phyloP scores from a whole-genome alignment of 2,113 vertebrate genomes.

The Rhinolophus ferrumequinum region DNA sequence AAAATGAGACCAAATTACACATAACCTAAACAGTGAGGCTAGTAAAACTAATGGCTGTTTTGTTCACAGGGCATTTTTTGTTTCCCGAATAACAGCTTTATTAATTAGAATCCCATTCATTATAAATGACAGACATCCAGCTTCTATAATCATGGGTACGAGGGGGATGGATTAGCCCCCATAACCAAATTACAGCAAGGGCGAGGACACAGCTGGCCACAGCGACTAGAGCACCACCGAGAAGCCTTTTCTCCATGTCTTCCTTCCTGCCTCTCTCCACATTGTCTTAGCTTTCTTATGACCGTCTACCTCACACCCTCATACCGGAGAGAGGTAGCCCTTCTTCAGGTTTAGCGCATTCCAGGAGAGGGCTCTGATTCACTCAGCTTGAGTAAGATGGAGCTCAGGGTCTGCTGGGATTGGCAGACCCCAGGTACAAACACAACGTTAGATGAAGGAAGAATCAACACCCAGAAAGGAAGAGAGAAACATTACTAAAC shows the following conservation, averaged over 20 bases:
- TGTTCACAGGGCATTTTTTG: not conserved
- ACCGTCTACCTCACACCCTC: not conserved
- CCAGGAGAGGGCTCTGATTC: not conserved
- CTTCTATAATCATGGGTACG: not conserved
- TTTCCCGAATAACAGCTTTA: not conserved
- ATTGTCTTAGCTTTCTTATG: not conserved
- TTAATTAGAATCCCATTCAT: not conserved
- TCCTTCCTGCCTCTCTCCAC: not conserved
- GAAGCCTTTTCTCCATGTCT: not conserved
- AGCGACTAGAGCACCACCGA: not conserved
- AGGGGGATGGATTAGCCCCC: too few species aligned
- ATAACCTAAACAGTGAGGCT: conserved; percentile 3
- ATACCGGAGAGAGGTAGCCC: not conserved
- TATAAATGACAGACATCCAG: not conserved
- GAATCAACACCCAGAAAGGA: not conserved
- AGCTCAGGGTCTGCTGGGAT: not conserved
- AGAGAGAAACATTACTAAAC: not conserved
- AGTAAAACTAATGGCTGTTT: conserved; percentile 44
- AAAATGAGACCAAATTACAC: conserved; percentile 30
- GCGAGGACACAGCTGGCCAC: not conserved
- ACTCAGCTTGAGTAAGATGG: not conserved
- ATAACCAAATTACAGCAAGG: too few species aligned
- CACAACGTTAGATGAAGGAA: not conserved
- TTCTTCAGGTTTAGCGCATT: not conserved
- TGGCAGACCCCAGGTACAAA: not conserved